A percentile compares a stretch with the other conserved stretches of the same genome.
phyloP scores from a whole-genome alignment of 2,113 vertebrate species.

The Hemibagrus wyckioides region DNA sequence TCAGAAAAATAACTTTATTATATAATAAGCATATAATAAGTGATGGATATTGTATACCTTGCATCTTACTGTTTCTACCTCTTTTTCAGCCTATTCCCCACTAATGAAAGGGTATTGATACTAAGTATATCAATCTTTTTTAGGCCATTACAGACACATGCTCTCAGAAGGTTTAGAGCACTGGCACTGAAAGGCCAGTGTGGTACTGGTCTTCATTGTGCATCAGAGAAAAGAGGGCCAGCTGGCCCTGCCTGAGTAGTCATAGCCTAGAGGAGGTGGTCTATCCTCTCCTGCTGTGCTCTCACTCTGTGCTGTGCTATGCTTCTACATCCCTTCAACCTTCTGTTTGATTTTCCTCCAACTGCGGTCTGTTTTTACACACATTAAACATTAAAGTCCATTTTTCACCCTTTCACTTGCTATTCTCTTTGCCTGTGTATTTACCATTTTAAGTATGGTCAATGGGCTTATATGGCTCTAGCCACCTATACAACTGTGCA shows the following conservation, averaged over 20 bases:
- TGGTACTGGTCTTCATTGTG: conserved; percentile 29
- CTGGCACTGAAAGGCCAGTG: conserved; percentile 33
- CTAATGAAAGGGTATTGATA: neutral
- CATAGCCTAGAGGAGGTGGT: conserved; percentile 31
- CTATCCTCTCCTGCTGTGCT: conserved; percentile 30
- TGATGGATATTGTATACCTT: conserved; percentile 67
- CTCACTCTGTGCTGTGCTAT: conserved; percentile 14
- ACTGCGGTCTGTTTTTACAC: neutral
- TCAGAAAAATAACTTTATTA: neutral
- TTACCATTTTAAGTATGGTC: neutral
- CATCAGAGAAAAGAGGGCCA: conserved; percentile 41
- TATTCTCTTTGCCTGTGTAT: neutral
- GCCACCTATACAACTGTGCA: neutral
- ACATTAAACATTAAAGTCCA: neutral
- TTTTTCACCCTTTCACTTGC: neutral
- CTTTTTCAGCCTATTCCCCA: neutral
- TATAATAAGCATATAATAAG: neutral
- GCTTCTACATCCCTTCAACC: conserved; percentile 6
- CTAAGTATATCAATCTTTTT: neutral
- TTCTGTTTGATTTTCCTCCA: neutral
- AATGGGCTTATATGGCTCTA: neutral
- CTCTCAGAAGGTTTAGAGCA: conserved; percentile 7
- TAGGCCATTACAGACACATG: neutral
- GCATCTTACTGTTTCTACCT: neutral
- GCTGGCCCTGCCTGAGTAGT: conserved; percentile 42